Evolutionary conservation across 2,888 invertebrate species (phyloP), one percentile per base, ranked within the genome.

Genomic region (Dioctria rufipes): DNA sequence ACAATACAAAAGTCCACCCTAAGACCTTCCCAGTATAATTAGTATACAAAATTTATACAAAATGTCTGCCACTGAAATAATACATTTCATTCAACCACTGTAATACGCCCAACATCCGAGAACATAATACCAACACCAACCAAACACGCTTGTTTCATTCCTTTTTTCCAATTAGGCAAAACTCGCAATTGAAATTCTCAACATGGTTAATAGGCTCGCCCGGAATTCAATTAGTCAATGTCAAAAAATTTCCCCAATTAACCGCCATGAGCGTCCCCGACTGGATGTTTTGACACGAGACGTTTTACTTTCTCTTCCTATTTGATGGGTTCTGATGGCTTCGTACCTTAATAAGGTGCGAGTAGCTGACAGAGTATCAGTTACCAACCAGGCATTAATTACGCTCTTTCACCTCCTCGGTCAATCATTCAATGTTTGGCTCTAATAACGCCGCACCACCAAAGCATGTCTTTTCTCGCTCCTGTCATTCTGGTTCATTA

Each of bases 401-500:
- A 78, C 54, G 42, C 66, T 67, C 78, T 42, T 67, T 78, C 78
- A 67, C 78, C 66, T 25, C 25, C 25, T 78, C 39, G 69, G 78
- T 71, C 78, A 82, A 82, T 82, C 80, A 78, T 73, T 82, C 82
- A 82, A 13, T 71, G 63, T 54, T 25, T 63, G 78, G 54, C 71
- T 25, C 25, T 81, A 81, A 81, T 81, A 25, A 25, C 25, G 25
- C 25, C 25, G 25, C 25, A 69, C 80, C 80, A 71, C 77, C 49
- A 81, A 80, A 80, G 80, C 80, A 81, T 81, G 81, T 81, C 80
- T 67, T 43, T 81, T n/a, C 40, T 13, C 60, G 80, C 80, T 80
- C 80, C 78, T 81, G 81, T 81, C 81, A 63, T 71, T 81, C 71
- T 78, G 77, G 25, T 81, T 81, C 80, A 81, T 81, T 81, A 80